phyloP scores from a whole-genome alignment of 1,140 invertebrate species.

The Helicoverpa armigera region DNA sequence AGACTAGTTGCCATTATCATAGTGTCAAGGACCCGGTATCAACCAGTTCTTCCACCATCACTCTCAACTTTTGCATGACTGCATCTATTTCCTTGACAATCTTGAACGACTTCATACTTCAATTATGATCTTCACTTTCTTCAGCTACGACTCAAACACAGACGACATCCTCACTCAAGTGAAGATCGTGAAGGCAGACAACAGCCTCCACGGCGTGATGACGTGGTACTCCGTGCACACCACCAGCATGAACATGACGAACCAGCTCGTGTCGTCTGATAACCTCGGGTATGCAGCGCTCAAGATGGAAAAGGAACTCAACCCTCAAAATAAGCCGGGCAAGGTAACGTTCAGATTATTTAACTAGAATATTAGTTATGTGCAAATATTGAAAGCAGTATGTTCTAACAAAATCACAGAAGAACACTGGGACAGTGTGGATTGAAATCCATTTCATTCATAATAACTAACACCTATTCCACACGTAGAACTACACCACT shows the following conservation, averaged over 20 bases:
- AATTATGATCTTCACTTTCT: conserved; percentile 42
- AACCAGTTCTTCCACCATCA: no score
- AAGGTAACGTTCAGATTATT: conserved; percentile 86
- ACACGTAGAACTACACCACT: no score
- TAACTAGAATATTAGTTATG: no score
- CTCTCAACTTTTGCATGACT: no score
- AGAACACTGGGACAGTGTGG: no score
- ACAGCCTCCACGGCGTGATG: conserved; percentile 90
- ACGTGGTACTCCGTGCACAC: conserved; percentile 98
- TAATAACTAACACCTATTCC: no score
- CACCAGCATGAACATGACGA: conserved; percentile 98
- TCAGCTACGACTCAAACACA: conserved; percentile 91
- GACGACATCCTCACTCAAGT: conserved; percentile 95
- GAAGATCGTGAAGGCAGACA: conserved; percentile 89
- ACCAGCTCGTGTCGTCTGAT: conserved; percentile 96
- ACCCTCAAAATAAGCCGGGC: conserved; percentile 89
- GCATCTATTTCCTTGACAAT: no score
- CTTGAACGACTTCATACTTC: background rate
- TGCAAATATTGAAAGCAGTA: no score
- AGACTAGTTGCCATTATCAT: background rate
- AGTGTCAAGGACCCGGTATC: no score
- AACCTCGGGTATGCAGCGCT: conserved; percentile 97
- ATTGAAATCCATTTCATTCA: no score
- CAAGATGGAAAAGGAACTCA: conserved; percentile 93
- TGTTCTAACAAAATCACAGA: no score